Percentiles rank a stretch among this genome's conserved stretches.
phyloP scores from a whole-genome alignment of 2,113 vertebrate genomes.

The Calidris pygmaea region DNA sequence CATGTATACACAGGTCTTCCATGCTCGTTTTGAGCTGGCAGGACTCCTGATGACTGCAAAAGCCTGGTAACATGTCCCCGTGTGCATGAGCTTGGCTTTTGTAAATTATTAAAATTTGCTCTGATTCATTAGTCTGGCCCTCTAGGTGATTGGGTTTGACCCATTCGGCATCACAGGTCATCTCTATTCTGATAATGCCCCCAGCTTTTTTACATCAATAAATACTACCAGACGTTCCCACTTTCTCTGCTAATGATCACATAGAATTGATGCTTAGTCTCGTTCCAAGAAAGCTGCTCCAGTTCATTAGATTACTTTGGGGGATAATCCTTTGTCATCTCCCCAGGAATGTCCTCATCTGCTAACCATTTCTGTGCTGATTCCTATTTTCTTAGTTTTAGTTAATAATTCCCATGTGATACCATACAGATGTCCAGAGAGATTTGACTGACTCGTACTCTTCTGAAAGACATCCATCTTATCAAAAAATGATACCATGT shows the following conservation, averaged over 20 bases:
- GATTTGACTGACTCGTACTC: background rate
- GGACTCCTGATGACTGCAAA: background rate
- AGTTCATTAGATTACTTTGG: background rate
- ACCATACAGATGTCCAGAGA: background rate
- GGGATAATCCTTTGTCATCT: background rate
- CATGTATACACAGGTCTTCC: background rate
- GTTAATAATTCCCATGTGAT: background rate
- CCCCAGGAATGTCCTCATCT: background rate
- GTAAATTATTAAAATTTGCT: background rate
- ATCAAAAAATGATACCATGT: background rate
- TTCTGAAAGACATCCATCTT: background rate
- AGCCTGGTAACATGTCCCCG: background rate
- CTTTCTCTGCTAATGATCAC: background rate
- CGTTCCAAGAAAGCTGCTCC: background rate
- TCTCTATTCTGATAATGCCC: background rate
- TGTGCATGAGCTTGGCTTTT: background rate
- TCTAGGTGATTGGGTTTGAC: background rate
- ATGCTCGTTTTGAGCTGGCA: background rate
- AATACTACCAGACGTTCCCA: background rate
- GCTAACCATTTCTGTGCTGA: background rate
- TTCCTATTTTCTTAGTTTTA: background rate
- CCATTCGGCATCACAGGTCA: fast-evolving
- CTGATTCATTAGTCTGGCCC: background rate
- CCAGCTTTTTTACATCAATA: background rate
- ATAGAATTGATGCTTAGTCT: background rate